A percentile compares a stretch with the other conserved stretches of the same genome.
Evolutionary conservation across 2,797 vertebrate genomes (phyloP).

Genomic region (Muraenolepis orangiensis): DNA sequence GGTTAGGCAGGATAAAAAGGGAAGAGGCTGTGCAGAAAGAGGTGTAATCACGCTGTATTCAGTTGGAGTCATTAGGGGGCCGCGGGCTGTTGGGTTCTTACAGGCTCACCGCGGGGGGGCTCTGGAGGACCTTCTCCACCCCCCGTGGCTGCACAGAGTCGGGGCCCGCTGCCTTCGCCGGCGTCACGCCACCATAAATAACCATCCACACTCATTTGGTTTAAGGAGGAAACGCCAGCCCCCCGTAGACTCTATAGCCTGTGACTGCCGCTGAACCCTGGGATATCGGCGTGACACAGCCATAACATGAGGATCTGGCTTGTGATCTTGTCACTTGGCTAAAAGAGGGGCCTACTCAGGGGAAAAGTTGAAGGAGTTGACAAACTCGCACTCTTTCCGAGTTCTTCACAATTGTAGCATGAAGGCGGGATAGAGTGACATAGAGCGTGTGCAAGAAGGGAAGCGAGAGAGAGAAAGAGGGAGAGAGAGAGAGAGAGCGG

Average conservation of each 20-base stretch:
- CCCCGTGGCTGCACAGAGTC: conserved; percentile 60
- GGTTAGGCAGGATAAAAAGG: conserved; percentile 44
- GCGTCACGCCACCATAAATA: conserved; percentile 48
- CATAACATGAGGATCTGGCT: not conserved
- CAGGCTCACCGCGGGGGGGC: conserved; percentile 66
- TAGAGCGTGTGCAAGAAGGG: not conserved
- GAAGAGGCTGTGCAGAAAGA: conserved; percentile 58
- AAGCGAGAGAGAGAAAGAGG: too few species aligned
- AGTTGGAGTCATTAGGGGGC: conserved; percentile 68
- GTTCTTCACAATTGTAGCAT: not conserved
- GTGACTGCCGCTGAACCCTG: not conserved
- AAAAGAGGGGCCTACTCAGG: not conserved
- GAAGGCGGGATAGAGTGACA: not conserved
- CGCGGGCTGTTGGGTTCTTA: conserved; percentile 67
- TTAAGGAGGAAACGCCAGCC: not conserved
- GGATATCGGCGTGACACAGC: not conserved
- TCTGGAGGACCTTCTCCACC: conserved; percentile 60
- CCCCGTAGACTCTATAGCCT: not conserved
- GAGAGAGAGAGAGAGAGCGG: too few species aligned
- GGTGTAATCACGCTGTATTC: conserved; percentile 72
- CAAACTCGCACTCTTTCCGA: not conserved
- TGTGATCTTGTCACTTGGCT: not conserved
- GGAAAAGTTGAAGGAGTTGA: not conserved
- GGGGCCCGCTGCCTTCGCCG: conserved; percentile 58
- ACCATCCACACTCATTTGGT: not conserved